Conservation (phyloP, 2,797 vertebrate species). For the Platalea minor region DNA sequence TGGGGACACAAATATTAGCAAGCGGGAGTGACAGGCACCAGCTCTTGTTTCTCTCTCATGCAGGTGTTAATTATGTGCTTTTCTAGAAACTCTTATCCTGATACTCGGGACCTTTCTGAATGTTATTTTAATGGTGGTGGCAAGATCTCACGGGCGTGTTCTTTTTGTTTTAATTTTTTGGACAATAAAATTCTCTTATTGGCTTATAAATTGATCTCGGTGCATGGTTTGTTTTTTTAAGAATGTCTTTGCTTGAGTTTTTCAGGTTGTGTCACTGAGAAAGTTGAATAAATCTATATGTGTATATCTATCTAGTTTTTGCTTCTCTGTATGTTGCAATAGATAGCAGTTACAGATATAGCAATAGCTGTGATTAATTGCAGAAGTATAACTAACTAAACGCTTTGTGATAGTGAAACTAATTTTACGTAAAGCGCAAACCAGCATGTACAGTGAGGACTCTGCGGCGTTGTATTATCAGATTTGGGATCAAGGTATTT, state of each 20-base stretch:
- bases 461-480: neutral
- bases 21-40: neutral
- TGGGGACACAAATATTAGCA: conserved; percentile 6
- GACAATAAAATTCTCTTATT: conserved; percentile 65
- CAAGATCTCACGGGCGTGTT: neutral
- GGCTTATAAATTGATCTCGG: neutral
- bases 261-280: neutral
- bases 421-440: neutral
- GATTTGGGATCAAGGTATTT: neutral
- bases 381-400: neutral
- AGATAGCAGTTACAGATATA: neutral
- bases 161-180: neutral
- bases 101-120: neutral
- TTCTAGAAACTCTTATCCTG: neutral
- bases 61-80: conserved; percentile 37
- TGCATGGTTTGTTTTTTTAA: conserved; percentile 17
- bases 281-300: neutral
- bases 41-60: neutral
- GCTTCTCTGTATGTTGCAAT: neutral
- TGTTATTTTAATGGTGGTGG: neutral
- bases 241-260: neutral
- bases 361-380: neutral
- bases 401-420: conserved; percentile 4
- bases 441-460: neutral
- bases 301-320: neutral